These are phyloP conservation scores for Proales similis DNA, from an alignment of 1,140 invertebrate genomes.

Conservation along the genomic window DNA sequence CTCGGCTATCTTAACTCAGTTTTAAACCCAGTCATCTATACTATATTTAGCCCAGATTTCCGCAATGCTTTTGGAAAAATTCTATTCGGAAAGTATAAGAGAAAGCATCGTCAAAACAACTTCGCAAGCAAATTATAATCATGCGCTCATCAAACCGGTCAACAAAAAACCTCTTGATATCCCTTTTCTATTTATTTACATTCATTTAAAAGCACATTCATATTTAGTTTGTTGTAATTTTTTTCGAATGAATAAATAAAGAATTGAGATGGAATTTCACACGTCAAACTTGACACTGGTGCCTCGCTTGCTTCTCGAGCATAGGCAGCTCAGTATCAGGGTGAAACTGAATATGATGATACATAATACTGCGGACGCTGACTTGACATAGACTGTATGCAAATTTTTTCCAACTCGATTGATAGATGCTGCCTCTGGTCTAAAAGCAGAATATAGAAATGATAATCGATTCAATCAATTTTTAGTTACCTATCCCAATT, in stretches of 20 bases:
- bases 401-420: conserved; percentile 42
- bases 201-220: too few relatives aligned
- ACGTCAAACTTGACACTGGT: conserved; percentile 26
- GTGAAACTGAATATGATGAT: conserved; percentile 42
- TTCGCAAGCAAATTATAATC: too few relatives aligned
- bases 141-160: too few relatives aligned
- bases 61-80: conserved; percentile 49
- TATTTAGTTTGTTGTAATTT: too few relatives aligned
- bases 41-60: conserved; percentile 52
- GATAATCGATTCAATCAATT: not conserved
- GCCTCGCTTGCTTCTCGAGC: conserved; percentile 21
- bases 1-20: conserved; percentile 51
- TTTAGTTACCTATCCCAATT: conserved; percentile 76
- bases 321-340: conserved; percentile 38
- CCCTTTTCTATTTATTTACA: too few relatives aligned
- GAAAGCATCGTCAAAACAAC: too few relatives aligned
- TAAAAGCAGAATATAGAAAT: conserved; percentile 25
- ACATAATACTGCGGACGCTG: conserved; percentile 43
- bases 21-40: conserved; percentile 52
- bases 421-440: conserved; percentile 42
- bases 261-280: not conserved
- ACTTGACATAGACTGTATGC: conserved; percentile 45
- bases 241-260: too few relatives aligned
- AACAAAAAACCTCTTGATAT: too few relatives aligned
- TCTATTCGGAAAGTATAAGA: conserved; percentile 41